Conservation (phyloP, 1,140 invertebrate species). For the Zaprionus lachaisei region DNA sequence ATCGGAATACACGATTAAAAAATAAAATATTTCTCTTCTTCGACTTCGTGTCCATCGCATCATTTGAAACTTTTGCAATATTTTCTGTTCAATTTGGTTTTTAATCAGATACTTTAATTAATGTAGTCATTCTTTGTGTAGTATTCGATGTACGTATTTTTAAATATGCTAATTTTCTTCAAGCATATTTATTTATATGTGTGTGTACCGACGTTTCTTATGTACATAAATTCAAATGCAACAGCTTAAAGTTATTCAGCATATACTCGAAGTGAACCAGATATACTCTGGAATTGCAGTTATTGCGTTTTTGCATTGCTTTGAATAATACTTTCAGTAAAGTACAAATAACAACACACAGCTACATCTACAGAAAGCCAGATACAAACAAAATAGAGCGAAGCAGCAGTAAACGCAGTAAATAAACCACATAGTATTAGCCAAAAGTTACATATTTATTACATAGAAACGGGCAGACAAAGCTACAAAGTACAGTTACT, state of each 20-base stretch:
- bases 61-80: conserved; percentile 25
- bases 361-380: conserved; percentile 38
- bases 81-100: conserved; percentile 20
- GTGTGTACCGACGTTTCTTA: conserved; percentile 5
- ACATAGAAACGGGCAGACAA: conserved; percentile 39
- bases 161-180: conserved; percentile 32
- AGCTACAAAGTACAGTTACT: conserved; percentile 65
- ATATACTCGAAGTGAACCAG: conserved; percentile 1
- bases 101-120: conserved; percentile 21
- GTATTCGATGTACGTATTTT: conserved; percentile 32
- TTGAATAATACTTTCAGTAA: conserved; percentile 70
- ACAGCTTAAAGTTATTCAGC: conserved; percentile 13
- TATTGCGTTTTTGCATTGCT: conserved; percentile 36
- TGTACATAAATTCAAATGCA: conserved; percentile 26
- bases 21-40: background rate
- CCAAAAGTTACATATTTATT: conserved; percentile 58
- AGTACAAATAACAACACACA: conserved; percentile 75
- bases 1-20: background rate
- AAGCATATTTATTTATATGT: conserved; percentile 34
- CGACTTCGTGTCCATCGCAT: conserved; percentile 24
- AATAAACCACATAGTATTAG: conserved; percentile 62
- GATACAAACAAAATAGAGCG: conserved; percentile 18
- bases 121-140: conserved; percentile 45
- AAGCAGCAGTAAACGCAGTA: conserved; percentile 28
- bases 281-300: background rate